A percentile compares a stretch with the other conserved stretches of the same genome.
phyloP scores from a whole-genome alignment of 2,113 vertebrate species.

The Myxocyprinus asiaticus region DNA sequence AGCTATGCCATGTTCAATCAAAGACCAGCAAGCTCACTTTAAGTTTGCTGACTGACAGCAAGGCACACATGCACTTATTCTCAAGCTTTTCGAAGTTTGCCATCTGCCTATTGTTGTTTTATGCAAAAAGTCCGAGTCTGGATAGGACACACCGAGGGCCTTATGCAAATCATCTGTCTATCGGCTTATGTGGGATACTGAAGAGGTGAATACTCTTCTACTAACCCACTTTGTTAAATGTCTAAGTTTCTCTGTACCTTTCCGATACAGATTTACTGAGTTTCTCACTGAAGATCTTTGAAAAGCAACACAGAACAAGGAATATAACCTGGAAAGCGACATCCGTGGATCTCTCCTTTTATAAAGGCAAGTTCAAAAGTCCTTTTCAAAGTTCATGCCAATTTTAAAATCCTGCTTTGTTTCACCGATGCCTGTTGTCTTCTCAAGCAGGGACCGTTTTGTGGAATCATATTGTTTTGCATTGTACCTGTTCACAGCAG shows the following conservation, averaged over 20 bases:
- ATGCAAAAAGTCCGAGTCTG: constrained; percentile 85
- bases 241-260: constrained; percentile 56
- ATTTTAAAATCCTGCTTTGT: not conserved
- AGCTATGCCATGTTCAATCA: not conserved
- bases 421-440: not conserved
- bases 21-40: constrained; percentile 26
- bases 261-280: not conserved
- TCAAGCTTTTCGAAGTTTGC: constrained; percentile 60
- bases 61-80: constrained; percentile 2
- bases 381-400: not conserved
- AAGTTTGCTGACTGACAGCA: constrained; percentile 29
- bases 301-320: not conserved
- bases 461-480: constrained; percentile 38
- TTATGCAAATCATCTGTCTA: constrained; percentile 83
- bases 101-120: constrained; percentile 76
- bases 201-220: constrained; percentile 68
- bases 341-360: not conserved
- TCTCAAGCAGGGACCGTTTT: constrained; percentile 25
- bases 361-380: constrained; percentile 21
- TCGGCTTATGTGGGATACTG: constrained; percentile 59
- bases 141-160: constrained; percentile 78
- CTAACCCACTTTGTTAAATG: constrained; percentile 70
- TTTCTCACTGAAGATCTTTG: not conserved
- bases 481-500: constrained; percentile 22
- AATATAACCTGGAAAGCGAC: not conserved